Base-by-base conservation (phyloP, 2,797 vertebrate species). In the Alosa sapidissima region DNA sequence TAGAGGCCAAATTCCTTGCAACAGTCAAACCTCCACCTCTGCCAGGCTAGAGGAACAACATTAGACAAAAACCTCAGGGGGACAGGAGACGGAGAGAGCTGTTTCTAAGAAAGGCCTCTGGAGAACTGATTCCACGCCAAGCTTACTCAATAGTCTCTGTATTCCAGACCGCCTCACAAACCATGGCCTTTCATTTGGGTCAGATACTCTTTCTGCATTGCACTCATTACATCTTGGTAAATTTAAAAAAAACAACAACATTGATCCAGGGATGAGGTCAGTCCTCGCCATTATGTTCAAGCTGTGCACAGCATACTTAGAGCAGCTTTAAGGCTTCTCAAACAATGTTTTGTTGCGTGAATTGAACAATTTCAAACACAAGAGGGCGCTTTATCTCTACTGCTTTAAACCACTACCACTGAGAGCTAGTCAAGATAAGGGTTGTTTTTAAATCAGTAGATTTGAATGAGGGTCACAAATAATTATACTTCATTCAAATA, bases 291-390 rank as follows among this genome's bases (percentile, higher is more conserved):
- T 36, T 2, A 72, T 36, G 33, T 36, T 16, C 24, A 14, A 36
- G 33, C 16, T 36, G 65, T 41, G 33, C 65, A 72, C 2, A n/a
- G 21, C 65, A 41, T n/a, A 60, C 21, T 33, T 33, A 14, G 13
- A 13, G 11, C 62, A 68, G n/a, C 55, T 60, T 51, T 2, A 54
- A 54, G 55, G 55, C 55, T 5, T 60, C 58, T 60, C 28, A 41
- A 41, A 21, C n/a, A n/a, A n/a, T 4, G 16, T 58, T 58, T 58
- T 21, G 2, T 58, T 58, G 5, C 19, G 5, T 58, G 55, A 0
- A 58, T 16, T 5, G 19, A 16, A 3, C 5, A 58, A 68, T 82
- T 55, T 81, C 41, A 84, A 65, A 84, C 85, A 88, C 87, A 82
- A 86, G 87, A 82, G 84, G 87, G 85, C 55, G 47, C 72, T 41